A percentile compares a stretch with the other conserved stretches of the same genome.
Evolutionary conservation across 1,140 invertebrate genomes (phyloP).

Genomic region (Hypothenemus hampei): DNA sequence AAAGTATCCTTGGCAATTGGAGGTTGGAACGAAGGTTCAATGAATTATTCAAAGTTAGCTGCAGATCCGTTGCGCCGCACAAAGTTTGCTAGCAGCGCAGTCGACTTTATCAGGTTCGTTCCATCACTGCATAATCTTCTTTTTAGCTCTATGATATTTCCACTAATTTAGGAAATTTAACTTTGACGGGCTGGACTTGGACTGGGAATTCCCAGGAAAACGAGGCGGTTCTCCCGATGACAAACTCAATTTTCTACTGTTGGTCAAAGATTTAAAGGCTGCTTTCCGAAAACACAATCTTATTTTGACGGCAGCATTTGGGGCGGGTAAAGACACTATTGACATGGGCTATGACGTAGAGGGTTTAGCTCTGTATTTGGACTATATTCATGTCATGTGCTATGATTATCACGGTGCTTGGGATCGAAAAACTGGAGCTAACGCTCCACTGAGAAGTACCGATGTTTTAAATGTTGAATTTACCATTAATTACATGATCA

Average conservation of each 20-base stretch:
- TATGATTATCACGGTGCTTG: slow-evolving; percentile 88
- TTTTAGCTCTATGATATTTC: too few relatives aligned
- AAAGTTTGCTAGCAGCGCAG: slow-evolving; percentile 59
- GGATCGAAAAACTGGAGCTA: slow-evolving; percentile 70
- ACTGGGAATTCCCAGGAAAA: slow-evolving; percentile 78
- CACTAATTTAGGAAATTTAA: slow-evolving; percentile 61
- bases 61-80: slow-evolving; percentile 51
- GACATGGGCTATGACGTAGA: slow-evolving; percentile 71
- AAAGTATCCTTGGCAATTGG: slow-evolving; percentile 78
- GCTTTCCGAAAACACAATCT: slow-evolving; percentile 56
- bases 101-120: slow-evolving; percentile 58
- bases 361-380: slow-evolving; percentile 65
- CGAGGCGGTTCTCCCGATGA: slow-evolving; percentile 68
- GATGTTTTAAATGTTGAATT: slow-evolving; percentile 61
- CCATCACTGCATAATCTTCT: too few relatives aligned
- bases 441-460: slow-evolving; percentile 57
- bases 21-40: slow-evolving; percentile 83
- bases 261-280: slow-evolving; percentile 65
- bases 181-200: slow-evolving; percentile 80
- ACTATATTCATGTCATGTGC: slow-evolving; percentile 83
- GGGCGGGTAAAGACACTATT: slow-evolving; percentile 65
- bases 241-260: slow-evolving; percentile 67
- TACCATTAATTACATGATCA: slow-evolving; percentile 70
- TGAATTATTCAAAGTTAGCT: slow-evolving; percentile 73
- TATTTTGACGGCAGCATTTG: slow-evolving; percentile 72